Evolutionary conservation across 2,797 vertebrate genomes (phyloP), one percentile per base, ranked within the genome.

Genomic region (Coregonus ussuriensis): DNA sequence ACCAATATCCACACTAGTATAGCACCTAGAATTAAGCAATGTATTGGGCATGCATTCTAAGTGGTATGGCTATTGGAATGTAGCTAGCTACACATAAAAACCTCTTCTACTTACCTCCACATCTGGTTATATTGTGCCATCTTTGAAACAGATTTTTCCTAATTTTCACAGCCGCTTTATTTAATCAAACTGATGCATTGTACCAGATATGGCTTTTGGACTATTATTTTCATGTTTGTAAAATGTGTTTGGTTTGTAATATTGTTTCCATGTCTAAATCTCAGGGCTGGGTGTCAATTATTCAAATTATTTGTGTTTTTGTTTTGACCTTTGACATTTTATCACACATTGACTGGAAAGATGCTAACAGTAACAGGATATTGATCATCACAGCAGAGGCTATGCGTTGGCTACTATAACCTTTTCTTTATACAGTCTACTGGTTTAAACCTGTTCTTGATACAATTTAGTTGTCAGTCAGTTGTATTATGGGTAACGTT

Each of bases 201-300:
- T 83, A 90, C 87, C 88, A 92, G 92, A 92, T 82, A 78, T 77
- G 81, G 71, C 16, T 83, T 87, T 82, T 74, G 56, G 56, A 84
- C 31, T 71, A 63, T 62, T 72, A 79, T 84, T 78, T 11, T 79
- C 81, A 56, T 81, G 80, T 37, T 74, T 71, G 77, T 15, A 41
- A 79, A 81, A 76, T 41, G 35, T 74, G 31, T 82, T 83, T 85
- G 62, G 67, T 78, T 85, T 72, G 63, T 62, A 67, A 70, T 84
- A n/a, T 83, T 80, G 63, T 85, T 86, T 87, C 78, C 51, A 9
- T 81, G 85, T 91, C 81, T 87, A 88, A 85, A 91, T 92, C 94
- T 95, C 94, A 94, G 94, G 94, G 94, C 91, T 90, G 78, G 91
- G 84, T 84, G 80, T 91, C 21, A 77, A 85, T 84, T 74, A 81